Conservation (phyloP, 2,113 vertebrate genomes). For the Datnioides undecimradiatus region DNA sequence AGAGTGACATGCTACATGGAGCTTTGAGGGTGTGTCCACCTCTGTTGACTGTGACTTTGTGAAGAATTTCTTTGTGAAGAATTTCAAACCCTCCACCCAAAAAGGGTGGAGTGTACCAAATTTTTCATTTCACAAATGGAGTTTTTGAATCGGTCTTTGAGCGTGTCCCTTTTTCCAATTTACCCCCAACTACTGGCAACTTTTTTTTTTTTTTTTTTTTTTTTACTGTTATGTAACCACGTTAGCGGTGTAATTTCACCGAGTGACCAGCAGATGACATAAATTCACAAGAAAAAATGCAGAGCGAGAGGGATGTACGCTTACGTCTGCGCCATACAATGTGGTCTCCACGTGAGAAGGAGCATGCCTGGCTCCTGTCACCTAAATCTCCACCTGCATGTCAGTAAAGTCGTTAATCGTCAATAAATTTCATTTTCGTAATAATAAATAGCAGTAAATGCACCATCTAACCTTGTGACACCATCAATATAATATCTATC, state of each 20-base stretch:
- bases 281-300: neutral
- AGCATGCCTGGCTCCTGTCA: conserved; percentile 18
- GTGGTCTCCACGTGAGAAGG: conserved; percentile 19
- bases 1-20: conserved; percentile 14
- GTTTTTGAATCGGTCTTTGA: neutral
- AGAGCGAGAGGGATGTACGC: accelerated
- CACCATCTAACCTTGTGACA: neutral
- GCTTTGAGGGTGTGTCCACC: conserved; percentile 24
- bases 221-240: neutral
- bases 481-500: neutral
- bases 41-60: neutral
- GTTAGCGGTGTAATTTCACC: conserved; percentile 5
- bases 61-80: neutral
- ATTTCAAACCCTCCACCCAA: too few relatives aligned
- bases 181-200: too few relatives aligned
- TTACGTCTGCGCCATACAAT: neutral
- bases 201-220: too few relatives aligned
- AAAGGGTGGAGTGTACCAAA: neutral
- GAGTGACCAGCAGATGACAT: conserved; percentile 43
- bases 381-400: neutral
- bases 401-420: neutral
- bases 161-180: too few relatives aligned
- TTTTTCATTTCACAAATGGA: neutral
- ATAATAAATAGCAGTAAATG: neutral
- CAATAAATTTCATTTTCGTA: neutral